phyloP scores from a whole-genome alignment of 1,140 invertebrate species.

The Caerostris darwini region DNA sequence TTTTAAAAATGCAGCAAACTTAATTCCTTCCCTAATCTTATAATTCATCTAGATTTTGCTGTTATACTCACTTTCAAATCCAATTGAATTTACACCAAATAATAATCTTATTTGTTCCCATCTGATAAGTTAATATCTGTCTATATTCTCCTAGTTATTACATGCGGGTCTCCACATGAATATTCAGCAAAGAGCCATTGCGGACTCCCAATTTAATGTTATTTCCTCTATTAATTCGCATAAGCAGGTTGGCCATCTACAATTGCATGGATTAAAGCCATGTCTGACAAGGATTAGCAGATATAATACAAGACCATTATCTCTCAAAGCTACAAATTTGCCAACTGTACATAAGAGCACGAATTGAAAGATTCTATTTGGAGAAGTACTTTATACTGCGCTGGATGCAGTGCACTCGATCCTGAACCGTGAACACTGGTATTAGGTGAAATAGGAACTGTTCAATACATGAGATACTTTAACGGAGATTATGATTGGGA shows the following conservation, averaged over 20 bases:
- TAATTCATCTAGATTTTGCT: too few species aligned
- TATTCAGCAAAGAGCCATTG: background rate
- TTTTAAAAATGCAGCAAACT: too few species aligned
- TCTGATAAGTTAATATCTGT: too few species aligned
- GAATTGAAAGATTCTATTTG: background rate
- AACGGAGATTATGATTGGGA: too few species aligned
- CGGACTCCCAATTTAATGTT: background rate
- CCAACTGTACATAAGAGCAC: background rate
- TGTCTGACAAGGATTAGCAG: background rate
- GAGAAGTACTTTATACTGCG: background rate
- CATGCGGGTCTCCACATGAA: background rate
- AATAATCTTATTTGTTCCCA: too few species aligned
- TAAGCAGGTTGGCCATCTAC: background rate
- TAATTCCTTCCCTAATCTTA: too few species aligned
- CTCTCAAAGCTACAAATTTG: conserved; percentile 1
- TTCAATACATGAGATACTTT: too few species aligned
- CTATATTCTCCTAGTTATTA: background rate
- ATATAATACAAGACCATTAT: background rate
- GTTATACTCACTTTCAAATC: too few species aligned
- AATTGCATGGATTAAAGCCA: background rate
- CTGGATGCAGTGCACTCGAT: background rate
- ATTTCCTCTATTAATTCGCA: background rate
- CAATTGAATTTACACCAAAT: too few species aligned
- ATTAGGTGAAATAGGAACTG: too few species aligned
- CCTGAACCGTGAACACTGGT: background rate